Evolutionary conservation across 2,797 vertebrate species (phyloP), one percentile per base, ranked within the genome.

Genomic region (Acipenser ruthenus): DNA sequence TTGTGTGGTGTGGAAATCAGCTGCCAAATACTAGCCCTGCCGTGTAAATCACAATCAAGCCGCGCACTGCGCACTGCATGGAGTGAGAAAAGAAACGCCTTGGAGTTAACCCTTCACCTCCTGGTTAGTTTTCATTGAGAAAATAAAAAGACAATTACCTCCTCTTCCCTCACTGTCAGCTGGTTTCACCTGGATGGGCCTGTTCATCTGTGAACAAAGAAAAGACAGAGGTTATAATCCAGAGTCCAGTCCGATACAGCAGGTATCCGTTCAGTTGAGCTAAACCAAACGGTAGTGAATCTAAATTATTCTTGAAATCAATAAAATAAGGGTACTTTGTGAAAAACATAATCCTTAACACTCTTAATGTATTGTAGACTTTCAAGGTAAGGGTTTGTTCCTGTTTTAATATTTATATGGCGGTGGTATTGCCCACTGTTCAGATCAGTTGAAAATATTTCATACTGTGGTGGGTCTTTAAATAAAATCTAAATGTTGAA

Each of bases 151-250:
- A 86, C 88, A 89, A 93, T 93, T 96, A 99, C 96, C 96, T 99
- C 96, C 96, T 92, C 96, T 93, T 89, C 96, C 97, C 91, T 99
- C 96, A 80, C 96, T 98, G 94, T 99, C 96, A 76, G 96, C 96
- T 78, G 96, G 96, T 83, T 99, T 99, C 92, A 99, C 96, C 89
- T 99, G 96, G 93, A 99, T 99, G 12, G 96, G 96, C 80, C 96
- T 92, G 87, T 98, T 98, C 96, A 99, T 99, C 96, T 99, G 89
- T 55, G 89, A 86, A 66, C 76, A 11, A 2, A 58, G 12, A 13
- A 13, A 58, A 62, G 63, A 8, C 61, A 5, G 60, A 78, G 59
- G 80, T 61, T 75, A 77, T 78, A 79, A 75, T 79, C 74, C 78
- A 73, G 67, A 70, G 71, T 88, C 37, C 4, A 5, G 37, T 37